A percentile compares a stretch with the other conserved stretches of the same genome.
Evolutionary conservation across 2,113 vertebrate genomes (phyloP).

Genomic region (Platycercus adscitus): DNA sequence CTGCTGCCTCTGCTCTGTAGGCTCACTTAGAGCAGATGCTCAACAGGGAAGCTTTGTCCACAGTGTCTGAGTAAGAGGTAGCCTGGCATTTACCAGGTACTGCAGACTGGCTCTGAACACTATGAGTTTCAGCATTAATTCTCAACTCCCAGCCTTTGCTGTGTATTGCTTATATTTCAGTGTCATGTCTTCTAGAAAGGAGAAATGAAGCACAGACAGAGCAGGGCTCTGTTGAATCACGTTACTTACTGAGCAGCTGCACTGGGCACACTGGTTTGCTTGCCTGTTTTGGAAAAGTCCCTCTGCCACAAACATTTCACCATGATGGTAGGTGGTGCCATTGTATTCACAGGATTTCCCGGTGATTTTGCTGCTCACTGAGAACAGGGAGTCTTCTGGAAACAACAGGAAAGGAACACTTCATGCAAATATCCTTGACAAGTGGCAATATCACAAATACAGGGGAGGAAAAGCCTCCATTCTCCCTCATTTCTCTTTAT

Average conservation of each 20-base stretch:
- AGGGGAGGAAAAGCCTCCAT: neutral
- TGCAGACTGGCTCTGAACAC: neutral
- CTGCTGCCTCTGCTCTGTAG: neutral
- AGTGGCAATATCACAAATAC: neutral
- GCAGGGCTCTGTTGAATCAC: neutral
- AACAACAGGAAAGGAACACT: constrained; percentile 24
- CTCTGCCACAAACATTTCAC: constrained; percentile 79
- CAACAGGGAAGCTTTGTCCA: neutral
- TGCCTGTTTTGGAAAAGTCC: constrained; percentile 82
- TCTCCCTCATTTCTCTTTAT: neutral
- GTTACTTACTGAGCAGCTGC: constrained; percentile 83
- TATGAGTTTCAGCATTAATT: neutral
- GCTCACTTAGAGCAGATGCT: neutral
- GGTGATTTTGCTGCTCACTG: constrained; percentile 66
- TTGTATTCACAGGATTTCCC: constrained; percentile 83
- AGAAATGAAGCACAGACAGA: neutral
- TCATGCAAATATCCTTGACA: neutral
- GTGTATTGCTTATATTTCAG: neutral
- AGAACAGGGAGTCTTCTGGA: constrained; percentile 77
- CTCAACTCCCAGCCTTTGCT: neutral
- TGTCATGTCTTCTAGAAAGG: neutral
- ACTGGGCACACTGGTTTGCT: constrained; percentile 82
- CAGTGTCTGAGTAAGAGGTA: neutral
- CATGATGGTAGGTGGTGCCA: constrained; percentile 79
- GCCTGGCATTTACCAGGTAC: neutral